Evolutionary conservation across 2,888 invertebrate species (phyloP), one percentile per base, ranked within the genome.

Genomic region (Lagria hirta): DNA sequence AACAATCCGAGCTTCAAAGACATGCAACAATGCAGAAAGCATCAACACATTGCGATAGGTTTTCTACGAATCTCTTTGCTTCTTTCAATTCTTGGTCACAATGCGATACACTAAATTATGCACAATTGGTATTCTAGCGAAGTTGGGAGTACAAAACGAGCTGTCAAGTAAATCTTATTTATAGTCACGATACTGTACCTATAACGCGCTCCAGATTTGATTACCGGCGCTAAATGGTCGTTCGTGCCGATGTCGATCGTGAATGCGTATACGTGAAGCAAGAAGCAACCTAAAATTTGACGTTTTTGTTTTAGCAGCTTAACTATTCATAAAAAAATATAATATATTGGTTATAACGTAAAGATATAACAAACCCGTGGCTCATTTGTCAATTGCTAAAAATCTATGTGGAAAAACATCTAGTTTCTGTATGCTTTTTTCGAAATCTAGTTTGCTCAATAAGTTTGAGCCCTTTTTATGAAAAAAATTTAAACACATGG

Each of bases 151-250:
- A 58, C 56, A 58, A 61, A 60, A 62, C 59, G 54, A 49, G 52
- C 57, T 58, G 60, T 62, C 60, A 62, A 58, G 57, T 62, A 58
- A 60, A 58, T 58, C 57, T 60, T 61, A 62, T 61, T 60, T 61
- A 62, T 62, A 52, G 59, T 58, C 62, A 58, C 60, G 59, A 55
- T 55, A 59, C 48, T 52, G 48, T 48, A 52, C 53, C 52, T 52
- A 52, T 51, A 54, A 52, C 51, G 49, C 53, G 54, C 48, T 55
- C 49, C 54, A 55, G 59, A 61, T 61, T 61, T 61, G 59, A 58
- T 58, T 59, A 54, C 54, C 50, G 46, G 49, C 51, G 53, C 50
- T 58, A 58, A 56, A 59, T 57, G 55, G 52, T 45, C 51, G 47
- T 54, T 57, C 57, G 54, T 52, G 52, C 43, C 42, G 38, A 38